Evolutionary conservation across 2,113 vertebrate species (phyloP).

Genomic region (Hypocryptadius cinnamomeus): DNA sequence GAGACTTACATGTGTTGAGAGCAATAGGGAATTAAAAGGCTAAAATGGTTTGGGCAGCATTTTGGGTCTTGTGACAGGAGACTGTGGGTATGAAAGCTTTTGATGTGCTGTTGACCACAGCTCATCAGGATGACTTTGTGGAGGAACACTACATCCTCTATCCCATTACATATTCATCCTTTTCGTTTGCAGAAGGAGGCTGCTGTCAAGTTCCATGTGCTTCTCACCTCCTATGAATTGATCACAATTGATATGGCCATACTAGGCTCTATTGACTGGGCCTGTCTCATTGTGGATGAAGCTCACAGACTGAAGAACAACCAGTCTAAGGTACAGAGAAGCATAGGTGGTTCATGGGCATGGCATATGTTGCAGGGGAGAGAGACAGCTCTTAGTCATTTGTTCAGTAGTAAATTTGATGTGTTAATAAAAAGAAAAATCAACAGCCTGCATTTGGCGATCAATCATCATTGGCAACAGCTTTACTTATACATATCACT

Average conservation of each 20-base stretch:
- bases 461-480: background rate
- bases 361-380: background rate
- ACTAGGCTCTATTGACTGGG: constrained; percentile 95
- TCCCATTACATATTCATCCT: background rate
- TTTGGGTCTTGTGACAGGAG: background rate
- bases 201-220: constrained; percentile 90
- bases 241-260: constrained; percentile 96
- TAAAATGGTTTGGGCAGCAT: background rate
- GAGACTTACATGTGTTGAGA: background rate
- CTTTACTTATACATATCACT: background rate
- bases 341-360: background rate
- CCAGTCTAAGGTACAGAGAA: constrained; percentile 85
- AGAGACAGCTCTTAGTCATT: background rate
- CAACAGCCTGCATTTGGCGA: background rate
- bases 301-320: constrained; percentile 97
- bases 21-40: background rate
- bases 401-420: background rate
- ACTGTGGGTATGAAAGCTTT: background rate
- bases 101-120: background rate
- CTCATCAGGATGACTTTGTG: background rate
- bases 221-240: constrained; percentile 92
- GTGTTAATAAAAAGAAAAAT: background rate
- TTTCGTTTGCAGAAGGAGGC: constrained; percentile 86
- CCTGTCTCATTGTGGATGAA: constrained; percentile 95
- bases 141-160: background rate